These are phyloP conservation scores for Anthonomus grandis DNA, from an alignment of 1,140 invertebrate species.

Conservation along the genomic window DNA sequence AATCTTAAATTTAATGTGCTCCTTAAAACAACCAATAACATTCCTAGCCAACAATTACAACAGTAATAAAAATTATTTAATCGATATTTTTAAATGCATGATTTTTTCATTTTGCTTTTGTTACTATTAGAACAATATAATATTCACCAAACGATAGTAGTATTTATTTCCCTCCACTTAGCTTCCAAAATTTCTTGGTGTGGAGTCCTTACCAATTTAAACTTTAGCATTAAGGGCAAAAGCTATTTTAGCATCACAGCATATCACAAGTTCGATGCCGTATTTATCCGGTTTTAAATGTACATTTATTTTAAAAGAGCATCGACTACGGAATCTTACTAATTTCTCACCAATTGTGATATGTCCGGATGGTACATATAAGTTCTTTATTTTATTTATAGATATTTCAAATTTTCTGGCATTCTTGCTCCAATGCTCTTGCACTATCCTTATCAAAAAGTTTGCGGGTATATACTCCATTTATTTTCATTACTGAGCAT, in stretches of 20 bases:
- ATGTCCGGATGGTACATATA: slow-evolving; percentile 29
- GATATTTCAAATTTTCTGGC: slow-evolving; percentile 5
- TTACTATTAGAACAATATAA: too few relatives aligned
- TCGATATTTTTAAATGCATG: too few relatives aligned
- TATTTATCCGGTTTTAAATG: slow-evolving; percentile 36
- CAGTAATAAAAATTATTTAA: too few relatives aligned
- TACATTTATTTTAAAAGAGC: slow-evolving; percentile 15
- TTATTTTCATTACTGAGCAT: slow-evolving; percentile 11
- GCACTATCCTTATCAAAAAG: slow-evolving; percentile 12
- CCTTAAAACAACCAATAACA: too few relatives aligned
- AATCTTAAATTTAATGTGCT: too few relatives aligned
- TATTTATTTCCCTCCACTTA: too few relatives aligned
- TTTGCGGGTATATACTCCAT: slow-evolving; percentile 2
- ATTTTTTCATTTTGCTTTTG: too few relatives aligned
- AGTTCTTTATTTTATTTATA: slow-evolving; percentile 8
- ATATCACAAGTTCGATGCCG: too few relatives aligned
- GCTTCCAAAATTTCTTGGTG: neutral
- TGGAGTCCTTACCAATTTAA: neutral
- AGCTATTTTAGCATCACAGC: too few relatives aligned
- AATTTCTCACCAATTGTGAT: slow-evolving; percentile 20
- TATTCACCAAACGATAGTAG: too few relatives aligned
- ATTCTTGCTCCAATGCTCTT: slow-evolving; percentile 8
- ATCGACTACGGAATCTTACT: slow-evolving; percentile 12
- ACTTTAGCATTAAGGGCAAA: too few relatives aligned
- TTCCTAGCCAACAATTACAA: too few relatives aligned